A percentile compares a stretch with the other conserved stretches of the same genome.
Evolutionary conservation across 2,797 vertebrate genomes (phyloP).

Genomic region (Calcarius lapponicus): DNA sequence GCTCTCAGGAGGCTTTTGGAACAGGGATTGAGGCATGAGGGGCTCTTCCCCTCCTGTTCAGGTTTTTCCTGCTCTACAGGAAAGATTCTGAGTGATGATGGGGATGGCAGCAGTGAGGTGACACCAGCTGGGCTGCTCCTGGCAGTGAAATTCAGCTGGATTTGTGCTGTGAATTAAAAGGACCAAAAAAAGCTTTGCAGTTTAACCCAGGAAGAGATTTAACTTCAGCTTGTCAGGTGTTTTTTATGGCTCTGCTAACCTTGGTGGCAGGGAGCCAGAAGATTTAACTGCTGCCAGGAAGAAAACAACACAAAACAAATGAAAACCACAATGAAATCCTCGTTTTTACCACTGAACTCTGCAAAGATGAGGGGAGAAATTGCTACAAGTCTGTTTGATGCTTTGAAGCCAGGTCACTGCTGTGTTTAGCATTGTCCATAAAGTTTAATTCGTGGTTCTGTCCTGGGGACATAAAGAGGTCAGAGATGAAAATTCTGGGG

Average conservation of each 20-base stretch:
- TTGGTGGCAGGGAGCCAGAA: not conserved
- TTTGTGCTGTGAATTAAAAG: not conserved
- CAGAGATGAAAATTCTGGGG: not conserved
- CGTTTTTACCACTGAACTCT: not conserved
- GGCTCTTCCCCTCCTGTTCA: not conserved
- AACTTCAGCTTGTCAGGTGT: not conserved
- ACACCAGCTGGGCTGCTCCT: not conserved
- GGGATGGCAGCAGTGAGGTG: not conserved
- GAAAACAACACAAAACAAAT: not conserved
- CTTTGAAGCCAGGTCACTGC: constrained; percentile 38
- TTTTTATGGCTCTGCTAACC: constrained; percentile 1
- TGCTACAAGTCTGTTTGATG: not conserved
- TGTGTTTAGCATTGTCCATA: constrained; percentile 2
- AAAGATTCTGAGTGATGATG: accelerated
- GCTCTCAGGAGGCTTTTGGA: not conserved
- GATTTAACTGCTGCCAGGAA: not conserved
- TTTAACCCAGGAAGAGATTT: not conserved
- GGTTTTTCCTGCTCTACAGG: not conserved
- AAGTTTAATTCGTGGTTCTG: not conserved
- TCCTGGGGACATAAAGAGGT: not conserved
- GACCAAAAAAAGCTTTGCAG: not conserved
- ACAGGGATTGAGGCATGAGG: not conserved
- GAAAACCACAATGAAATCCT: not conserved
- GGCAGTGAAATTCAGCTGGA: not conserved
- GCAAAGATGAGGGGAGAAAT: not conserved